phyloP scores from a whole-genome alignment of 2,113 vertebrate species.

The Protobothrops flavoviridis region DNA sequence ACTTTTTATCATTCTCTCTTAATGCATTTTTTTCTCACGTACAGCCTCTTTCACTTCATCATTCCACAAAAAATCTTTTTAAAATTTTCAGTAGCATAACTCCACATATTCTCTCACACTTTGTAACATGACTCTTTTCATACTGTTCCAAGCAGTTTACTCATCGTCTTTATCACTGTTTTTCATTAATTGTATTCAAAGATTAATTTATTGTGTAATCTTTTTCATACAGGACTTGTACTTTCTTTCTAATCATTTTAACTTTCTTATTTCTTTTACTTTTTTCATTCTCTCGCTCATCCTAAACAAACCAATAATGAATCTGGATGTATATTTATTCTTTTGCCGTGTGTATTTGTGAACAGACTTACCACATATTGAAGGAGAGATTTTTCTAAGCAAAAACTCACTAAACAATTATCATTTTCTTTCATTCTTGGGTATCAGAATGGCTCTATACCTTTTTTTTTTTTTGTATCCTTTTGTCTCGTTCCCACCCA shows the following conservation, averaged over 20 bases:
- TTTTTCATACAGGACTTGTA: not conserved
- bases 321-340: not conserved
- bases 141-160: not conserved
- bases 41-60: not conserved
- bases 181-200: not conserved
- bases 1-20: not conserved
- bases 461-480: not conserved
- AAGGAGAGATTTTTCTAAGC: not conserved
- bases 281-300: not conserved
- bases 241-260: not conserved
- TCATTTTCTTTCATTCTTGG: not conserved
- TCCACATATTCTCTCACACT: not conserved
- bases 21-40: not conserved
- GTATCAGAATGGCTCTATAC: not conserved
- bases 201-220: not conserved
- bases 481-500: not conserved
- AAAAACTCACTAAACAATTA: not conserved
- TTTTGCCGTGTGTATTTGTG: not conserved
- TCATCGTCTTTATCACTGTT: not conserved
- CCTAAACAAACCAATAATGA: not conserved
- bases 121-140: not conserved
- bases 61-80: not conserved
- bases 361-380: not conserved
- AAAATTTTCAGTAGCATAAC: not conserved
- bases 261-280: not conserved